Evolutionary conservation across 2,888 invertebrate genomes (phyloP).

Genomic region (Coelinius sp.): DNA sequence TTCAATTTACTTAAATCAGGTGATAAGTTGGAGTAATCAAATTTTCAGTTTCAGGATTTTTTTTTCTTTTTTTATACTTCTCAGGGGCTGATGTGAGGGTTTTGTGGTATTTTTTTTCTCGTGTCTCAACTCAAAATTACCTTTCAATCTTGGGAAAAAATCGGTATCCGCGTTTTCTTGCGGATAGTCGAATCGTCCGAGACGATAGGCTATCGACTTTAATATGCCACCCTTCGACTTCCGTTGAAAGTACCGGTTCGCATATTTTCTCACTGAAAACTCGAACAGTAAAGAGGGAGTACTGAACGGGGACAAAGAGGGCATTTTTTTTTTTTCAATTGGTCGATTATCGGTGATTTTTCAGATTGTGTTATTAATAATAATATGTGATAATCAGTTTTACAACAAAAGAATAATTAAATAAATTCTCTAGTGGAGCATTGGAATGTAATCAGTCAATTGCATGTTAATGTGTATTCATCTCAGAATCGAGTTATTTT

Average conservation of each 20-base stretch:
- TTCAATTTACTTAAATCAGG: neutral
- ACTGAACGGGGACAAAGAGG: conserved; percentile 43
- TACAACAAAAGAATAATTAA: no score
- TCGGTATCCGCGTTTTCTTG: conserved; percentile 68
- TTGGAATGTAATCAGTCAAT: no score
- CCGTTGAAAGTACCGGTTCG: conserved; percentile 68
- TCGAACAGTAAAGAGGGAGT: conserved; percentile 54
- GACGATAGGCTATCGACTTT: conserved; percentile 68
- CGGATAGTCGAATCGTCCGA: conserved; percentile 68
- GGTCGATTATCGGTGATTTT: conserved; percentile 7
- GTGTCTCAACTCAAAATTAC: conserved; percentile 54
- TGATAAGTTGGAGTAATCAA: neutral
- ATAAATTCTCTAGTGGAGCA: no score
- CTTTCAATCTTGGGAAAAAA: conserved; percentile 69
- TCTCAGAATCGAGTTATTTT: no score
- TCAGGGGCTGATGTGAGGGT: neutral
- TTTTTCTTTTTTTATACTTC: neutral
- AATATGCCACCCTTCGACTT: conserved; percentile 68
- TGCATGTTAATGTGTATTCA: no score
- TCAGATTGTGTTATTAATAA: neutral
- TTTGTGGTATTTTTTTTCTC: neutral
- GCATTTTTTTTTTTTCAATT: conserved; percentile 32
- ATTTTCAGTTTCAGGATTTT: neutral
- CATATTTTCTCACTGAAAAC: conserved; percentile 68
- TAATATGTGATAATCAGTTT: no score